Conservation (phyloP, 2,888 invertebrate species). For the Bimastos eiseni region DNA sequence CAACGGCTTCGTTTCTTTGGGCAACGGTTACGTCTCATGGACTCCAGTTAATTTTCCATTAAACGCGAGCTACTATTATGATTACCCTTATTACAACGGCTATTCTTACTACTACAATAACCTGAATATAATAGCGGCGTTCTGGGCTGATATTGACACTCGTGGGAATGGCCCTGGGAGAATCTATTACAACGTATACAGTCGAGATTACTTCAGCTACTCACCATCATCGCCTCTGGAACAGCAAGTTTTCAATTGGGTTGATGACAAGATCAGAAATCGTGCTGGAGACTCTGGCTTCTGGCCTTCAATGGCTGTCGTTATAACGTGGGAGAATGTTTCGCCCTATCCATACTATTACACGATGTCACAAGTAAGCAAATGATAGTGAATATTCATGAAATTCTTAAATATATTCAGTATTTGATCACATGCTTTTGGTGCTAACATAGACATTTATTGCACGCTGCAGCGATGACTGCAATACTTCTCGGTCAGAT, state of each 20-base stretch:
- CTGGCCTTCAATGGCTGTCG: slow-evolving; percentile 16
- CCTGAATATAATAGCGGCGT: background rate
- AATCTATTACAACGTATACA: background rate
- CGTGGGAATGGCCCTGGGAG: background rate
- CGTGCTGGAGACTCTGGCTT: slow-evolving; percentile 5
- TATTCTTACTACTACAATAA: background rate
- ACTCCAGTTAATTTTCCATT: background rate
- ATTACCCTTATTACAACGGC: background rate
- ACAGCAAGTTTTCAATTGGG: background rate
- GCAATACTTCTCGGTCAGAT: too few species aligned
- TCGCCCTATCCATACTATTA: background rate
- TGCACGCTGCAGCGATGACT: too few species aligned
- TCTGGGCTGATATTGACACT: slow-evolving; percentile 17
- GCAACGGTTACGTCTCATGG: background rate
- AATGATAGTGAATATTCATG: too few species aligned
- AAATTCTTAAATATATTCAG: too few species aligned
- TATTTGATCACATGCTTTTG: too few species aligned
- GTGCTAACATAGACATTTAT: too few species aligned
- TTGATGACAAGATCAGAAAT: background rate
- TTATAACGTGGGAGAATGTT: slow-evolving; percentile 16
- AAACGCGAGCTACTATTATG: background rate
- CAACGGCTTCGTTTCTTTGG: background rate
- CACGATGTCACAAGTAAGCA: background rate
- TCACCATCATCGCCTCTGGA: background rate
- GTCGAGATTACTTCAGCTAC: background rate